Evolutionary conservation across 2,113 vertebrate species (phyloP).

Genomic region (Nanorana parkeri): DNA sequence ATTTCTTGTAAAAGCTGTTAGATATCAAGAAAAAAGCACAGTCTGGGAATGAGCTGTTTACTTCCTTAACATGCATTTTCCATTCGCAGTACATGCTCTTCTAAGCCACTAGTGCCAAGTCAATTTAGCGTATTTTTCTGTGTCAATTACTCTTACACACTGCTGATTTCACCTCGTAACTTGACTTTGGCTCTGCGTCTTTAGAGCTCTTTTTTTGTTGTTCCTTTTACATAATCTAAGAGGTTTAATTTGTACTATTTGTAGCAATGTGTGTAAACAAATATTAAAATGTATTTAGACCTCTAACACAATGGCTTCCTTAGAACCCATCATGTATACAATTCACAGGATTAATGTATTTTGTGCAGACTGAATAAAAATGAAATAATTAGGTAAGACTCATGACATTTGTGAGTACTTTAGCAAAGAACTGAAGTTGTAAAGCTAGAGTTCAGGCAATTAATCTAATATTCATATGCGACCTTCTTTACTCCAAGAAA

Average conservation of each 20-base stretch:
- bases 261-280: conserved; percentile 34
- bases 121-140: conserved; percentile 56
- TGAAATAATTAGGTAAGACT: conserved; percentile 41
- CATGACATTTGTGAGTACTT: conserved; percentile 33
- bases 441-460: conserved; percentile 26
- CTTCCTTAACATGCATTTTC: conserved; percentile 64
- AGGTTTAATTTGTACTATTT: conserved; percentile 43
- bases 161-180: conserved; percentile 50
- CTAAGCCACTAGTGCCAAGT: conserved; percentile 45
- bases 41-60: conserved; percentile 20
- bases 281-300: conserved; percentile 43
- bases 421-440: conserved; percentile 26
- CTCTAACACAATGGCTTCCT: conserved; percentile 18
- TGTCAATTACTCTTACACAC: conserved; percentile 17
- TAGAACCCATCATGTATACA: conserved; percentile 28
- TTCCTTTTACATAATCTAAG: conserved; percentile 42
- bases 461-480: conserved; percentile 40
- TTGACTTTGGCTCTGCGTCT: conserved; percentile 51
- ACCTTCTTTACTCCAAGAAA: conserved; percentile 4
- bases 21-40: conserved; percentile 54
- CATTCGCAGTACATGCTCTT: conserved; percentile 59
- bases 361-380: conserved; percentile 31
- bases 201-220: conserved; percentile 30
- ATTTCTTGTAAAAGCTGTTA: conserved; percentile 58
- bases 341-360: conserved; percentile 28